Evolutionary conservation across 1,140 invertebrate species (phyloP), one percentile per base, ranked within the genome.

Genomic region (Callitettix versicolor): DNA sequence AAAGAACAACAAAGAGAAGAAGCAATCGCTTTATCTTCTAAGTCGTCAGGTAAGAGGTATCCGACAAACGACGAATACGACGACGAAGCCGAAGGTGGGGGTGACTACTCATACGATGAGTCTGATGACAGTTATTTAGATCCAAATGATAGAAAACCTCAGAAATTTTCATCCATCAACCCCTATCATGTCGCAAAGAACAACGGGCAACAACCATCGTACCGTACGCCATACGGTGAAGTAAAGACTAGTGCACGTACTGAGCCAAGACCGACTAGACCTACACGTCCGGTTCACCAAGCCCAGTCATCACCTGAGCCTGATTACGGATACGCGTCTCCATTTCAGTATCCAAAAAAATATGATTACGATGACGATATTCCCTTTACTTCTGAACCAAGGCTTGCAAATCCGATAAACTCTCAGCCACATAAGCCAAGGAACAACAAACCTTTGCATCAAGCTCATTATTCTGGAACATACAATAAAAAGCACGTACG

Each of bases 1-100:
- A 30, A 48, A 6, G 18, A 55, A 11, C 42, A 55, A 47, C 12
- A 30, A 47, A 20, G 9, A 15, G 44, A 55, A 24, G 54, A 51
- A 26, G 48, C n/a, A 7, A n/a, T 17, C 3, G 24, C 36, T 18
- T 4, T 21, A 7, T 18, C 15, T 24, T 38, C 33, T 20, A 26
- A 34, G 36, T n/a, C 26, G 5, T 18, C n/a, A 3, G 21, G 14
- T 18, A 36, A 34, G 18, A 36, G 18, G 36, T 6, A 38, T 36
- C 48, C 48, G 2, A 17, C 11, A 11, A 7, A 51, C 1, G 30
- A 36, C 33, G 15, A 46, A 2, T 30, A 49, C 3, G 54, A 36
- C n/a, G 54, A 55, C 11, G 54, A 55, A 14, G 26, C 18, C 3
- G 42, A 55, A 17, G 26, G 18, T 9, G 44, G 21, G 17, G 54